Percentiles rank a stretch among this genome's conserved stretches.
These are phyloP conservation scores for Crocallis elinguaria DNA, from an alignment of 2,888 invertebrate genomes.

Conservation along the genomic window DNA sequence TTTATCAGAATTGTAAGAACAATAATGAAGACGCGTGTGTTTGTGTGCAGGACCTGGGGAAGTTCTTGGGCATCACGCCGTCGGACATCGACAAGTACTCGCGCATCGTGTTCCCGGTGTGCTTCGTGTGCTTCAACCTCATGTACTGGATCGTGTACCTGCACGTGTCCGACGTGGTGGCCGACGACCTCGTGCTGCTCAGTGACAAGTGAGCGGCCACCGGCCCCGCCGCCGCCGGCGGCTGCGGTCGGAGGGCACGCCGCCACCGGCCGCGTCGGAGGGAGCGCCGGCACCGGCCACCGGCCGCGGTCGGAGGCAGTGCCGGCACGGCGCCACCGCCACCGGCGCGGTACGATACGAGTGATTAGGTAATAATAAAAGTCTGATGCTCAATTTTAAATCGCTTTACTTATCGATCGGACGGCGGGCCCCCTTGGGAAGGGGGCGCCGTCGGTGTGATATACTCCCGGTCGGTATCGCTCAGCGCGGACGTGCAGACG, in stretches of 20 bases:
- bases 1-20: no score
- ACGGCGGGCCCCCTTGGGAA: conserved; percentile 14
- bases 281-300: not conserved
- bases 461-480: conserved; percentile 19
- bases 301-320: not conserved
- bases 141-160: conserved; percentile 98
- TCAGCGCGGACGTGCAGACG: conserved; percentile 1
- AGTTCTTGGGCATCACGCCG: conserved; percentile 94
- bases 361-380: conserved; percentile 43
- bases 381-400: conserved; percentile 52
- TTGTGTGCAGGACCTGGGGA: conserved; percentile 89
- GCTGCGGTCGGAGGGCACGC: not conserved
- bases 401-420: conserved; percentile 39
- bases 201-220: conserved; percentile 63
- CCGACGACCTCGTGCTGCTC: conserved; percentile 93
- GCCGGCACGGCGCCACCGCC: conserved; percentile 2
- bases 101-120: conserved; percentile 97
- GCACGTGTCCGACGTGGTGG: conserved; percentile 96
- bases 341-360: not conserved
- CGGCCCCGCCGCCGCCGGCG: not conserved
- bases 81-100: conserved; percentile 99
- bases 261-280: not conserved
- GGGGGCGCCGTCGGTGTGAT: conserved; percentile 16
- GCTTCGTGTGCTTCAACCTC: conserved; percentile 98
- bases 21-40: no score